Evolutionary conservation across 2,888 invertebrate species (phyloP).

Genomic region (Mythimna loreyi): DNA sequence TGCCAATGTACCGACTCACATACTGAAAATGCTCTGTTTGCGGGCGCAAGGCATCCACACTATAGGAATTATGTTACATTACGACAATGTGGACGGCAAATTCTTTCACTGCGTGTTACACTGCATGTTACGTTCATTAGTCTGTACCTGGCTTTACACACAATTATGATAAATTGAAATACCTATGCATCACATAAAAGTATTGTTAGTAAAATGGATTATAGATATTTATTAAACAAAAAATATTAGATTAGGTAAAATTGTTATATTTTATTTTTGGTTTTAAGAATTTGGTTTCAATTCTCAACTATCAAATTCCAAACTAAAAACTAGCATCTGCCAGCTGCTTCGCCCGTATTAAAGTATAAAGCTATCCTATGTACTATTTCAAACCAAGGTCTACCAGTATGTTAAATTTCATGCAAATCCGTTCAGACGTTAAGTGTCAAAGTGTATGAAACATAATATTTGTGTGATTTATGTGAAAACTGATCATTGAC

Average conservation of each 20-base stretch:
- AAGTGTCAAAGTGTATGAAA: neutral
- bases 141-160: too few relatives aligned
- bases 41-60: too few relatives aligned
- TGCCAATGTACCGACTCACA: too few relatives aligned
- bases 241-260: neutral
- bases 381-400: too few relatives aligned
- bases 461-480: too few relatives aligned
- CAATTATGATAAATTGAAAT: constrained; percentile 17
- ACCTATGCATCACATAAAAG: neutral
- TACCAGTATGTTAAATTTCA: neutral
- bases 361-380: too few relatives aligned
- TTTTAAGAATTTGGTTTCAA: neutral
- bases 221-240: neutral
- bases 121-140: too few relatives aligned
- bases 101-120: too few relatives aligned
- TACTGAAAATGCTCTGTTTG: too few relatives aligned
- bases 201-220: neutral
- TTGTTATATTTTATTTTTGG: neutral
- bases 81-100: too few relatives aligned
- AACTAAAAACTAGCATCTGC: neutral
- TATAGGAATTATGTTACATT: too few relatives aligned
- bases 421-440: neutral
- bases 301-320: neutral
- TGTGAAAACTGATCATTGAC: too few relatives aligned
- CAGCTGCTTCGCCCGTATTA: neutral